A percentile compares a stretch with the other conserved stretches of the same genome.
Conservation (phyloP, 2,113 vertebrate species). For the Rafetus swinhoei region DNA sequence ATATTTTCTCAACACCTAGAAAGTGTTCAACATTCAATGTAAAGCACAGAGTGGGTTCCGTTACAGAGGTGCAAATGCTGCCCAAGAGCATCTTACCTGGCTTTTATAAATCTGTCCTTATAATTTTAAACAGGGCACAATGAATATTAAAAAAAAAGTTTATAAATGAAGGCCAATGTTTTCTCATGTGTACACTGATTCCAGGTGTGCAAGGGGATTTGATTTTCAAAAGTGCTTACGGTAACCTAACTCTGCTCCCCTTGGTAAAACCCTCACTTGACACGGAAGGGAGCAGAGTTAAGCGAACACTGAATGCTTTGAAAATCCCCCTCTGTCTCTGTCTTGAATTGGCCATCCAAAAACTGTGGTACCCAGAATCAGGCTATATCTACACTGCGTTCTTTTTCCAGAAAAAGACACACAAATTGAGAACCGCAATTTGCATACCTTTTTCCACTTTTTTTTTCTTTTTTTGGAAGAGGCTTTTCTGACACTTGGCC, state of each 20-base stretch:
- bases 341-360: neutral
- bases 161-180: neutral
- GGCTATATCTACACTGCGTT: too few species aligned
- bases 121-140: neutral
- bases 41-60: neutral
- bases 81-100: neutral
- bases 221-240: neutral
- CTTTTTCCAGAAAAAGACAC: too few species aligned
- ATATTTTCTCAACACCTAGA: neutral
- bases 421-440: too few species aligned
- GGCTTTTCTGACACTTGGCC: too few species aligned
- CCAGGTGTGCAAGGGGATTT: neutral
- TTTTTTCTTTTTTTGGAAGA: too few species aligned
- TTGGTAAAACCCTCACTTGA: neutral
- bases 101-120: neutral
- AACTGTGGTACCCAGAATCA: neutral
- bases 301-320: neutral
- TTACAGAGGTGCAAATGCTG: neutral
- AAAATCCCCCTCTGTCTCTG: neutral
- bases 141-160: neutral
- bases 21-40: neutral
- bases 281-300: neutral
- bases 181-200: neutral
- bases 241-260: neutral
- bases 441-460: too few species aligned